Evolutionary conservation across 1,140 invertebrate genomes (phyloP), one percentile per base, ranked within the genome.

Genomic region (Tetramorium simillimum): DNA sequence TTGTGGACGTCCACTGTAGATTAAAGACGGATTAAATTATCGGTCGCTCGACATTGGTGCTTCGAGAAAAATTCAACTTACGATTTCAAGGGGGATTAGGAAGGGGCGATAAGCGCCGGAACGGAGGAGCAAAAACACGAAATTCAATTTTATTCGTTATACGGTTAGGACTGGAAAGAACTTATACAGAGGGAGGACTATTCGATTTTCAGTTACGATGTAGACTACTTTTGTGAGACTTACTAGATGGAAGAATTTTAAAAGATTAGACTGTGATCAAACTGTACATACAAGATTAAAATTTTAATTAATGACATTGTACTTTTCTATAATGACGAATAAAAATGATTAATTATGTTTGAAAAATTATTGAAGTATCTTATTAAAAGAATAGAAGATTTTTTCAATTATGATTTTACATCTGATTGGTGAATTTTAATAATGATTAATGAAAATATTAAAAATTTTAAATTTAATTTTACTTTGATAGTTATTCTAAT

Each of bases 141-240:
- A 77, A 77, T 62, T 62, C 75, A 60, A 77, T 77, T 77, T 77
- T 77, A 62, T 77, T 76, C 73, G 56, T 76, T 77, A 62, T 24
- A n/a, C n/a, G 56, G 56, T 2, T 58, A 40, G 21, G 21, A 60
- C 37, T 76, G 37, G 73, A 43, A 62, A 62, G 75, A 28, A 62
- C 40, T 62, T 18, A 53, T 6, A 43, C 40, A 49, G 49, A 49
- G 49, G 14, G 12, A 53, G 28, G 0, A 21, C 60, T 3, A 21
- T 60, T 43, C 16, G 56, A 77, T 62, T 77, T 77, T 77, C 53
- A 46, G 40, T 77, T 62, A 58, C 18, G 33, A 73, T 7, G 12
- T 58, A 43, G 56, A 28, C 16, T 18, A 10, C 16, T 18, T 43
- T 77, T 62, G 33, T 14, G 16, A 28, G 14, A 62, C 40, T 43